Evolutionary conservation across 1,140 invertebrate genomes (phyloP), one percentile per base, ranked within the genome.

Genomic region (Drosophila tropicalis): DNA sequence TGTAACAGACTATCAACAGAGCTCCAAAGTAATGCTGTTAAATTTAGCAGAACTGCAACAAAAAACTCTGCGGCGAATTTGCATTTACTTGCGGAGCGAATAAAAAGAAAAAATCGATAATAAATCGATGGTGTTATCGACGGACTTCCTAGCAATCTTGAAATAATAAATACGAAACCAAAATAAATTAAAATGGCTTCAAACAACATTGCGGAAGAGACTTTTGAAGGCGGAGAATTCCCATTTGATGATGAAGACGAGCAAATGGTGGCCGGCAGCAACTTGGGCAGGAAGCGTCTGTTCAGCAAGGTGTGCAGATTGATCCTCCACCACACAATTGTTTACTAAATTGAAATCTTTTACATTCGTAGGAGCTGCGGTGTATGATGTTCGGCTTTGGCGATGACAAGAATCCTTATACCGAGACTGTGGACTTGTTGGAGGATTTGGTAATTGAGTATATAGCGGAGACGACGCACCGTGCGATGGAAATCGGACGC

Each of bases 311-410:
- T 72, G 13, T 15, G 17, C 5, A n/a, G 29, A 5, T 0, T 5
- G 0, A 39, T 25, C 5, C 3, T 17, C 12, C 9, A 29, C 7
- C 17, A 6, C 2, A 22, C 9, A 17, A 15, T 56, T 4, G 5
- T 29, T 5, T 29, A 29, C 29, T 25, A 7, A 12, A n/a, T 22
- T 32, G 7, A 62, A 5, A 22, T 47, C 22, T 22, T 1, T 1
- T 9, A 0, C 5, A 1, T n/a, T 10, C 1, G 3, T 22, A 72
- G 92, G 97, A 98, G 93, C 92, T 99, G 47, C 94, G 98, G 40
- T 99, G 98, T 87, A 99, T 99, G 98, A 99, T 99, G 98, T 99
- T 98, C 93, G 99, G 99, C 0, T 99, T 99, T 94, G 99, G 99
- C n/a, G 99, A 99, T 93, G 98, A 99, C 92, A 96, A 98, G 92